Percentiles rank a stretch among this genome's conserved stretches.
phyloP scores from a whole-genome alignment of 2,113 vertebrate genomes.

The Cyprichromis sp. region DNA sequence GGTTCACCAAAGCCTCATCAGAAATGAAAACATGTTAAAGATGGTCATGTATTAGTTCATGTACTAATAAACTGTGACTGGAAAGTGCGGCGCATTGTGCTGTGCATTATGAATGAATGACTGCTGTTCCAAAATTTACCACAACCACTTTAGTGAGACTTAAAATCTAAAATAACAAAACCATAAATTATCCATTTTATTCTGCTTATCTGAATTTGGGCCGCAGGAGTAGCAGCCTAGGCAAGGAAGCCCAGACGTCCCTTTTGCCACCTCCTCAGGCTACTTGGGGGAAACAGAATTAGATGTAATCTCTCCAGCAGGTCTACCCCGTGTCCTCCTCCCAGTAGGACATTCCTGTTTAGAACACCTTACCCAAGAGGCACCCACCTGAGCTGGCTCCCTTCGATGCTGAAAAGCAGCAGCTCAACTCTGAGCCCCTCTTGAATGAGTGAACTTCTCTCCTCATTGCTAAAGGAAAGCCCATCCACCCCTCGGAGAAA shows the following conservation, averaged over 20 bases:
- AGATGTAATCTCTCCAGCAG: neutral
- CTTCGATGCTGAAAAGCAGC: neutral
- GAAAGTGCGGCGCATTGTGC: fast-evolving
- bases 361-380: neutral
- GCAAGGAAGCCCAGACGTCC: neutral
- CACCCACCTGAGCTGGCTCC: neutral
- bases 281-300: neutral
- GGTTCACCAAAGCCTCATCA: neutral
- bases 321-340: neutral
- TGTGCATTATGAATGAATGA: neutral
- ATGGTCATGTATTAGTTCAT: neutral
- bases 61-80: neutral
- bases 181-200: neutral
- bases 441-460: neutral
- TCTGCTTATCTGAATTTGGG: neutral
- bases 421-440: neutral
- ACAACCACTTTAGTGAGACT: neutral
- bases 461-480: neutral
- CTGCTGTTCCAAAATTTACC: neutral
- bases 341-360: neutral
- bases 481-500: neutral
- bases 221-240: fast-evolving
- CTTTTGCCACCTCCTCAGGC: neutral
- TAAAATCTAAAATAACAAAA: neutral
- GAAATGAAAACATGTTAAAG: neutral